Percentiles rank a stretch among this genome's conserved stretches.
Evolutionary conservation across 2,113 vertebrate species (phyloP).

Genomic region (Misgurnus anguillicaudatus): DNA sequence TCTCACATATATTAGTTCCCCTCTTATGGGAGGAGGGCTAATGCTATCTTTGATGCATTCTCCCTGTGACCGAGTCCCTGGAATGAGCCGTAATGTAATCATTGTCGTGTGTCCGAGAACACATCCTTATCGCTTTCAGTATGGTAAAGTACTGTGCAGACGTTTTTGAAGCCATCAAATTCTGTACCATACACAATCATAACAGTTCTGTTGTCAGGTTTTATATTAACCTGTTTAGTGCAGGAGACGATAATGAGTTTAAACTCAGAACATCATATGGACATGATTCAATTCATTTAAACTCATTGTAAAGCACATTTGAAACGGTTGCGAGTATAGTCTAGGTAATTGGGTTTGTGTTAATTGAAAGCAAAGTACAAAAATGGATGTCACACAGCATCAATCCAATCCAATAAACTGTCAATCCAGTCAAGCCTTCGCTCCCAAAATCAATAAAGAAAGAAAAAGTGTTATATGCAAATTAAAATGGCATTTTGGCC

Average conservation of each 20-base stretch:
- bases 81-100: background rate
- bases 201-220: no score
- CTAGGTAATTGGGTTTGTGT: conserved; percentile 23
- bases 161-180: no score
- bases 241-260: background rate
- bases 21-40: conserved; percentile 33
- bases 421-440: conserved; percentile 44
- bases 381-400: conserved; percentile 45
- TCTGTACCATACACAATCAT: no score
- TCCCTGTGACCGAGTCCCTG: background rate
- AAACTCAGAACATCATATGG: conserved; percentile 20
- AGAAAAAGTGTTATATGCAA: conserved; percentile 64
- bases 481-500: conserved; percentile 67
- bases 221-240: background rate
- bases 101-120: background rate
- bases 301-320: conserved; percentile 20
- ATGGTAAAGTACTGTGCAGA: no score
- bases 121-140: background rate
- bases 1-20: conserved; percentile 20
- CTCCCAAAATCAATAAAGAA: conserved; percentile 54
- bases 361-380: conserved; percentile 31
- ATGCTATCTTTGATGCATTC: conserved; percentile 17
- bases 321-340: background rate
- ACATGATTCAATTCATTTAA: conserved; percentile 32
- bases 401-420: conserved; percentile 50